These are phyloP conservation scores for Argyra leucocephala DNA, from an alignment of 2,888 invertebrate genomes.

Conservation along the genomic window DNA sequence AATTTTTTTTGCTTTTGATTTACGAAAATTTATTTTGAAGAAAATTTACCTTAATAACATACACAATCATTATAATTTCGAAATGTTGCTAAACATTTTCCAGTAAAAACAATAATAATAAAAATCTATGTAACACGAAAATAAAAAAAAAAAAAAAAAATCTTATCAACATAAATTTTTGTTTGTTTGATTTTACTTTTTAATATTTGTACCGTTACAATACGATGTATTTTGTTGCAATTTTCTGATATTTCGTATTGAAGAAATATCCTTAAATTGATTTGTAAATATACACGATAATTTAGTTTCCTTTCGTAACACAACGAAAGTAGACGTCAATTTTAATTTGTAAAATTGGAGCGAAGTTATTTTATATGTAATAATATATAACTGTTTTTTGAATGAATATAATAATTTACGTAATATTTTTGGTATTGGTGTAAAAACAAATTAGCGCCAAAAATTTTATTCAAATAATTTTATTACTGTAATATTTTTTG, in stretches of 20 bases:
- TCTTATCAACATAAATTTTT: background rate
- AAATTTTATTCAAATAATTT: too few species aligned
- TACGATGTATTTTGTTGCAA: background rate
- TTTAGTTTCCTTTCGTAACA: conserved; percentile 8
- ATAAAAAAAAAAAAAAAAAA: too few species aligned
- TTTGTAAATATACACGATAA: background rate
- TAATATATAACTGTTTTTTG: too few species aligned
- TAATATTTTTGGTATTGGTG: too few species aligned
- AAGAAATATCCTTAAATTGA: conserved; percentile 4
- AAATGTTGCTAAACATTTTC: background rate
- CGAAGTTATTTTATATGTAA: too few species aligned
- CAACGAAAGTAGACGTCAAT: background rate
- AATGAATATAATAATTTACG: too few species aligned
- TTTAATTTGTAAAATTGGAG: too few species aligned
- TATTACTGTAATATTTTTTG: too few species aligned
- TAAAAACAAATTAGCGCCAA: too few species aligned
- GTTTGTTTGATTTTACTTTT: background rate
- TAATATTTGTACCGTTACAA: background rate
- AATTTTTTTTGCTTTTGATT: background rate
- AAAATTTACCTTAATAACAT: too few species aligned
- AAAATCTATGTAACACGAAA: too few species aligned
- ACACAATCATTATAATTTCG: background rate
- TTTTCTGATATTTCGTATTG: background rate
- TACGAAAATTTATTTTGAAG: background rate
- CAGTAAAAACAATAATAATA: too few species aligned